phyloP scores from a whole-genome alignment of 2,113 vertebrate genomes.

The Saguinus imperator region DNA sequence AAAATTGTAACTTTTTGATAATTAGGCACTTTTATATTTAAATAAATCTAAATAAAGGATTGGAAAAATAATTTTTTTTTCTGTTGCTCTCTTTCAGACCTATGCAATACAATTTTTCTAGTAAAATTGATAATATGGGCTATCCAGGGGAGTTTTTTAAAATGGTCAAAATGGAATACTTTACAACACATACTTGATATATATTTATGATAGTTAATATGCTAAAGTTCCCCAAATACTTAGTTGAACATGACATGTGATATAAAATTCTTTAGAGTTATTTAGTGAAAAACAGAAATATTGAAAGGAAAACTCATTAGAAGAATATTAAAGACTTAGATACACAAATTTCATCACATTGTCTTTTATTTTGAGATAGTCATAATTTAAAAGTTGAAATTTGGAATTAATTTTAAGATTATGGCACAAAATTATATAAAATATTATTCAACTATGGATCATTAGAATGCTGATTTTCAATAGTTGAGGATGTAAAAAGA shows the following conservation, averaged over 20 bases:
- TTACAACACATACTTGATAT: background rate
- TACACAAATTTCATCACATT: background rate
- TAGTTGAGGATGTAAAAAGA: background rate
- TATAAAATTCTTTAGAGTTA: background rate
- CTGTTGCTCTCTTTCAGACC: background rate
- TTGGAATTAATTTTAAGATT: background rate
- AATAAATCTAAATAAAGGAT: background rate
- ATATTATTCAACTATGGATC: background rate
- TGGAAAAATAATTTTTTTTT: background rate
- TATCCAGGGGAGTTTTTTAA: background rate
- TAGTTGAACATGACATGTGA: background rate
- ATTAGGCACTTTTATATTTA: background rate
- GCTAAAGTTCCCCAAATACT: background rate
- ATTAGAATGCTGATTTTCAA: background rate
- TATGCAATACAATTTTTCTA: background rate
- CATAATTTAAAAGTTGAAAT: background rate
- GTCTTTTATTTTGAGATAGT: background rate
- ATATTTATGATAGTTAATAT: background rate
- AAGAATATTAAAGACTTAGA: background rate
- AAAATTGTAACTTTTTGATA: slow-evolving; percentile 16
- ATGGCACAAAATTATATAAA: background rate
- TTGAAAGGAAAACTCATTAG: background rate
- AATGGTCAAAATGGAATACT: background rate
- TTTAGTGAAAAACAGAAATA: background rate
- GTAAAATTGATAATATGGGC: background rate